Percentiles rank a stretch among this genome's conserved stretches.
Conservation (phyloP, 1,140 invertebrate genomes). For the Maniola jurtina region DNA sequence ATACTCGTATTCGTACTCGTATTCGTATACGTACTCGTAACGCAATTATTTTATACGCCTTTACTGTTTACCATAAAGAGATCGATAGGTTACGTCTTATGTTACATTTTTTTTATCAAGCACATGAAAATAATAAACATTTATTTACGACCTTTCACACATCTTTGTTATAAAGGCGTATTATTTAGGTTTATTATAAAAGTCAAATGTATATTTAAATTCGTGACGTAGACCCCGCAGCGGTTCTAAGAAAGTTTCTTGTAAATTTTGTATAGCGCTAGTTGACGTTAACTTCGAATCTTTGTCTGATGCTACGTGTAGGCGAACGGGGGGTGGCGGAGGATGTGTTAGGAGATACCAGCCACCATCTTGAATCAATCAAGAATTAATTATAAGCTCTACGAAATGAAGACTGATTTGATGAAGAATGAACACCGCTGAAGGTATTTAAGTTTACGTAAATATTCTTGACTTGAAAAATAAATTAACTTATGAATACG, state of each 20-base stretch:
- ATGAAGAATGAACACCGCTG: no score
- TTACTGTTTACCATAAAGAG: neutral
- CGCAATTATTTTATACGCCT: no score
- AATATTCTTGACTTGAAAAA: no score
- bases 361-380: conserved; percentile 71
- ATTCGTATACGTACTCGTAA: no score
- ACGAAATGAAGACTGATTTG: conserved; percentile 18
- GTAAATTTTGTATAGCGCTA: conserved; percentile 75
- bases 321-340: conserved; percentile 47
- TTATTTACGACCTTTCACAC: no score
- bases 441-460: neutral
- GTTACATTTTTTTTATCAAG: no score
- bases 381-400: conserved; percentile 56
- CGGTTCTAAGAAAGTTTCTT: conserved; percentile 65
- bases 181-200: no score
- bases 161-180: no score
- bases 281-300: conserved; percentile 75
- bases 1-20: no score
- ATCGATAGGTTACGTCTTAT: no score
- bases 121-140: no score
- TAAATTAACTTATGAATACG: no score
- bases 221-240: conserved; percentile 40
- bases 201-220: conserved; percentile 13
- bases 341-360: conserved; percentile 35
- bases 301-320: conserved; percentile 70